phyloP scores from a whole-genome alignment of 2,888 invertebrate species.

The Rhingia rostrata region DNA sequence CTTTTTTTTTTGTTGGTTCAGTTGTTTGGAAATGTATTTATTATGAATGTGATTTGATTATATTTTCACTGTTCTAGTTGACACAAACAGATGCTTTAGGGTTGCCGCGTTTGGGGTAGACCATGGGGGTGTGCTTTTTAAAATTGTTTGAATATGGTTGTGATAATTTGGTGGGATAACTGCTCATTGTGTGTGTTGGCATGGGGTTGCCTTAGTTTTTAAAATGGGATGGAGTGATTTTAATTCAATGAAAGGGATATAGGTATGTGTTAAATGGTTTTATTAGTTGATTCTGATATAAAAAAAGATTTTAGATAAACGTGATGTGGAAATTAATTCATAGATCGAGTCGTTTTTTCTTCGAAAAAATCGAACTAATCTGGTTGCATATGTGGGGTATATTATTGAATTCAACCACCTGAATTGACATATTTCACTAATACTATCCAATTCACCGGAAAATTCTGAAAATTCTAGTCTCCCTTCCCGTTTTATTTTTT shows the following conservation, averaged over 20 bases:
- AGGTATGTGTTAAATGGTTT: slow-evolving; percentile 25
- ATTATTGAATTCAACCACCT: no score
- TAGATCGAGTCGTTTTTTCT: no score
- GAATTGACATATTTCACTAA: no score
- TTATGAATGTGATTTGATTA: slow-evolving; percentile 65
- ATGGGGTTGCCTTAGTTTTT: not conserved
- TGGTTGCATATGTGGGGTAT: no score
- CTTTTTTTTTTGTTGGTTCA: slow-evolving; percentile 11
- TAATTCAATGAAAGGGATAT: slow-evolving; percentile 53
- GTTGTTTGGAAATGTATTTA: slow-evolving; percentile 42
- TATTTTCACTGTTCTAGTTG: slow-evolving; percentile 55
- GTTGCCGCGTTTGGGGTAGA: not conserved
- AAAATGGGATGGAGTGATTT: slow-evolving; percentile 34
- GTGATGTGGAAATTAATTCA: no score
- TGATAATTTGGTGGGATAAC: slow-evolving; percentile 54
- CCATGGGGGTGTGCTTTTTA: slow-evolving; percentile 24
- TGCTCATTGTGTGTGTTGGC: slow-evolving; percentile 12
- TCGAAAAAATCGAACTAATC: no score
- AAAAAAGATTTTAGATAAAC: not conserved
- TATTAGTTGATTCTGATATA: slow-evolving; percentile 53
- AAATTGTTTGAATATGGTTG: slow-evolving; percentile 58
- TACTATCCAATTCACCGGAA: no score
- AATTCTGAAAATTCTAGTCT: no score
- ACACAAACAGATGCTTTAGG: slow-evolving; percentile 38
- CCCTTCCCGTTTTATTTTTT: no score